Conservation (phyloP, 2,113 vertebrate genomes). For the Chaetura pelagica region DNA sequence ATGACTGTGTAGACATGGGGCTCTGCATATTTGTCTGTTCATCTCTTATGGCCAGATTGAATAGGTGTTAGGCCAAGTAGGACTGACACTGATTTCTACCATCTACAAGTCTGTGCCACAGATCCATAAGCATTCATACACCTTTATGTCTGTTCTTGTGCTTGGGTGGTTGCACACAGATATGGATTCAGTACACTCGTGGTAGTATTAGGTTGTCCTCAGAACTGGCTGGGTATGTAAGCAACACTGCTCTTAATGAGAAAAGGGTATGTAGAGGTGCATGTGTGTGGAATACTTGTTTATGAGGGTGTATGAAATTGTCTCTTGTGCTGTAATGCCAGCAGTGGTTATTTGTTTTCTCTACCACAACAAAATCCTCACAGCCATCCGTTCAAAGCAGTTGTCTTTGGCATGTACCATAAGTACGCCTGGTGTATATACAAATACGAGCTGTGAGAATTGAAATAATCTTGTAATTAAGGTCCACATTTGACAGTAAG, state of each 20-base stretch:
- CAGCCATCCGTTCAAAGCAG: slow-evolving; percentile 29
- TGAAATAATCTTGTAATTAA: slow-evolving; percentile 50
- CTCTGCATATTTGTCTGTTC: not conserved
- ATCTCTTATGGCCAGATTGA: not conserved
- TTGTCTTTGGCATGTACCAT: not conserved
- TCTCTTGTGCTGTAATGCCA: slow-evolving; percentile 2
- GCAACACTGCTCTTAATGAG: not conserved
- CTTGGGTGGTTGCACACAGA: not conserved
- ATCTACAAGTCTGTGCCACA: not conserved
- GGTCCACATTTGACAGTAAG: not conserved
- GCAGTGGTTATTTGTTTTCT: slow-evolving; percentile 38
- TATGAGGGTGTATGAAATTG: not conserved
- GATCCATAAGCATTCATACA: not conserved
- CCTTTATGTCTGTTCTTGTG: not conserved
- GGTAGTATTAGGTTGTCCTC: not conserved
- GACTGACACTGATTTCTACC: not conserved
- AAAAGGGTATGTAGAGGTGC: not conserved
- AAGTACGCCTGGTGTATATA: slow-evolving; percentile 15
- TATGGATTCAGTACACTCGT: not conserved
- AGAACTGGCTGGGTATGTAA: slow-evolving; percentile 4
- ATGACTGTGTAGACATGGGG: not conserved
- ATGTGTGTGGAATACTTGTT: not conserved
- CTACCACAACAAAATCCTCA: slow-evolving; percentile 22
- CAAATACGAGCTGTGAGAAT: slow-evolving; percentile 19
- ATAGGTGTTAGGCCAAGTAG: not conserved